A percentile compares a stretch with the other conserved stretches of the same genome.
These are phyloP conservation scores for Trachurus trachurus DNA, from an alignment of 2,797 vertebrate species.

Conservation along the genomic window DNA sequence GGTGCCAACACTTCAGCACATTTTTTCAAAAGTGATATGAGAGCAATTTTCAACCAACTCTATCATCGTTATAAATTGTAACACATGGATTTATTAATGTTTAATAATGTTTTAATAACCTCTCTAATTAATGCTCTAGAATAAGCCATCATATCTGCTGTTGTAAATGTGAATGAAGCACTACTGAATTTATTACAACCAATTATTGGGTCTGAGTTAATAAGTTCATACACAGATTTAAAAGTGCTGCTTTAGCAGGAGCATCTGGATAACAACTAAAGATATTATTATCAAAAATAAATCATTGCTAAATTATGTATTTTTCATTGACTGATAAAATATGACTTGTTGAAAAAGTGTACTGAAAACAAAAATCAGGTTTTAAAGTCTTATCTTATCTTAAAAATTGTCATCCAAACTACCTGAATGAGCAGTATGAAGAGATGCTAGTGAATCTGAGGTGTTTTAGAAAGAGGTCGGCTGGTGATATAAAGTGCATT, in stretches of 20 bases:
- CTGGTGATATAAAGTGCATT: neutral
- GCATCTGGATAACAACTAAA: neutral
- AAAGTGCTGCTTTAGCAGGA: too few relatives aligned
- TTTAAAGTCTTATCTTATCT: neutral
- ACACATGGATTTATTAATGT: neutral
- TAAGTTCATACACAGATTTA: neutral
- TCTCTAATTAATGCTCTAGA: neutral
- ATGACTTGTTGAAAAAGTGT: neutral
- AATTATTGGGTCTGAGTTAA: neutral
- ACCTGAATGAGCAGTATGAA: constrained; percentile 29
- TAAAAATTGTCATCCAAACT: constrained; percentile 53
- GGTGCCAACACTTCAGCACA: neutral
- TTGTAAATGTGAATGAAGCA: neutral
- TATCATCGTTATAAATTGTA: neutral
- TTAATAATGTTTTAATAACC: neutral
- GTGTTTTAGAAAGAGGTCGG: neutral
- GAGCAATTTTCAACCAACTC: neutral
- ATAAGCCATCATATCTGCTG: too few relatives aligned
- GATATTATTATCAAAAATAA: neutral
- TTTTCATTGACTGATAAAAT: neutral
- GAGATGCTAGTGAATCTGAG: neutral
- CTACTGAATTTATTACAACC: neutral
- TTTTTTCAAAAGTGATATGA: neutral
- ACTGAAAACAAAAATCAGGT: neutral
- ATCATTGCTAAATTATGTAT: neutral